Evolutionary conservation across 2,888 invertebrate genomes (phyloP).

Genomic region (Volucella zonaria): DNA sequence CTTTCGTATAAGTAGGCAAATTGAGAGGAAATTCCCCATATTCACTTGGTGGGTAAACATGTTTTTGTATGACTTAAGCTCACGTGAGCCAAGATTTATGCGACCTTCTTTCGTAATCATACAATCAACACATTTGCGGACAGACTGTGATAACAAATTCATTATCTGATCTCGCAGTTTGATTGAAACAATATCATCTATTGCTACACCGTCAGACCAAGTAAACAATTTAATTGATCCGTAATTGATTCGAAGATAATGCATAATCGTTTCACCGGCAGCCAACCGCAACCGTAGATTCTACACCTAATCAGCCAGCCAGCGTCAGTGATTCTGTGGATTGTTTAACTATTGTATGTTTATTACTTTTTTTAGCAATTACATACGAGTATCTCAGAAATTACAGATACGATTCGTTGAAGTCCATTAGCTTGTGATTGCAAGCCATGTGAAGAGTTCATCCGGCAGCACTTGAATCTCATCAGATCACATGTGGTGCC

Average conservation of each 20-base stretch:
- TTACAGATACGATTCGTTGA: background rate
- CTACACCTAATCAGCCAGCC: too few species aligned
- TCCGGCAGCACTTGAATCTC: background rate
- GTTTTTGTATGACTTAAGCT: too few species aligned
- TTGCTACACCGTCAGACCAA: background rate
- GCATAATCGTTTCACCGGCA: slow-evolving; percentile 23
- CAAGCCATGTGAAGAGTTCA: slow-evolving; percentile 15
- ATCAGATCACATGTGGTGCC: background rate
- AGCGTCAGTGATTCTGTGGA: background rate
- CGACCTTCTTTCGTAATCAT: too few species aligned
- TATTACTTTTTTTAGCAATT: background rate
- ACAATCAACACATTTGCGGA: too few species aligned
- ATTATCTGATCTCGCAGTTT: too few species aligned
- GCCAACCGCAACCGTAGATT: background rate
- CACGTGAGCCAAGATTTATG: too few species aligned
- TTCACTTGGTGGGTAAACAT: too few species aligned
- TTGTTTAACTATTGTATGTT: slow-evolving; percentile 10
- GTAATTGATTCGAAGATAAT: slow-evolving; percentile 49
- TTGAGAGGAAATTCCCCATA: too few species aligned
- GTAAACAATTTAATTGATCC: slow-evolving; percentile 51
- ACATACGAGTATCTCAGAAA: slow-evolving; percentile 4
- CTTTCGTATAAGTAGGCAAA: too few species aligned
- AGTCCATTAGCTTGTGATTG: slow-evolving; percentile 14
- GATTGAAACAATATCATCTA: slow-evolving; percentile 14
- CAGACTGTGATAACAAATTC: too few species aligned